Percentiles rank a stretch among this genome's conserved stretches.
Conservation (phyloP, 2,113 vertebrate genomes). For the Pelvicachromis taeniatus region DNA sequence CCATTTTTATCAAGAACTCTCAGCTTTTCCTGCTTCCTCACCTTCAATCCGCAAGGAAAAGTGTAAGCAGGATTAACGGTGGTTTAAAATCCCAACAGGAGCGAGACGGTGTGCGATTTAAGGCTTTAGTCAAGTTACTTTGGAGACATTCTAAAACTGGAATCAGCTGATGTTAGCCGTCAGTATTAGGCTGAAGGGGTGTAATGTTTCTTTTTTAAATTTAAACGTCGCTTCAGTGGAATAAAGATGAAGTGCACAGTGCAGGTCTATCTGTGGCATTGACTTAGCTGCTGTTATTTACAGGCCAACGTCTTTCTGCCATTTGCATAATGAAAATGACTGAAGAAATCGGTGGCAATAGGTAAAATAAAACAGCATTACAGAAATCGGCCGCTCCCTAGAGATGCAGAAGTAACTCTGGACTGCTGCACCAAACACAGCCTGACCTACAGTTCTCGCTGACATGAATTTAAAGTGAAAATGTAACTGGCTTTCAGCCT, state of each 20-base stretch:
- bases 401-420: neutral
- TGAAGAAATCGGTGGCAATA: neutral
- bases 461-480: neutral
- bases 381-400: neutral
- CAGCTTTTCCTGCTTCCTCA: neutral
- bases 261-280: neutral
- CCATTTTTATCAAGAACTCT: neutral
- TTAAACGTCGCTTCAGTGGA: neutral
- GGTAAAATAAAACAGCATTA: neutral
- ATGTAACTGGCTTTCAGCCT: neutral
- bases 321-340: slow-evolving; percentile 21
- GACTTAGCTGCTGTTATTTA: slow-evolving; percentile 14
- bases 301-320: neutral
- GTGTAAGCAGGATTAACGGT: neutral
- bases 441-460: neutral
- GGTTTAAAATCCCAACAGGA: neutral
- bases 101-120: neutral
- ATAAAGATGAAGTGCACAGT: neutral
- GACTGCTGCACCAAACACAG: neutral
- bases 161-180: neutral
- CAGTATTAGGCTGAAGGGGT: neutral
- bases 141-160: neutral
- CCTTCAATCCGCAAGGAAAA: neutral
- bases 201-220: neutral
- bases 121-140: neutral